Percentiles rank a stretch among this genome's conserved stretches.
These are phyloP conservation scores for Chrysodeixis includens DNA, from an alignment of 2,888 invertebrate species.

Conservation along the genomic window DNA sequence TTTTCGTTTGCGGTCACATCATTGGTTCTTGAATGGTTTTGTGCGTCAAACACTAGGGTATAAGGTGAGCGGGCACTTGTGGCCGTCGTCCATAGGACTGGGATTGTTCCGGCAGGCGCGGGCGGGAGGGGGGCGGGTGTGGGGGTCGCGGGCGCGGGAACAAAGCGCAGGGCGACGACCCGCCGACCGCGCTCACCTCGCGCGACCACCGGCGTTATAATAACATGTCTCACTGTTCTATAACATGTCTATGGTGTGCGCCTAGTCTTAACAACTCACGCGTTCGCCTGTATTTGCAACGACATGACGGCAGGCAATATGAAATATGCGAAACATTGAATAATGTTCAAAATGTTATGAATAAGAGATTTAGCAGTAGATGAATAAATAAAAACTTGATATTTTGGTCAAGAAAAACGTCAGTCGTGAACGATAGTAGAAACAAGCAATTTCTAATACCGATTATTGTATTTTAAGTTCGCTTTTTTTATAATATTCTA, in stretches of 20 bases:
- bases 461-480: neutral
- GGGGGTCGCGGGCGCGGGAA: conserved; percentile 70
- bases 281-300: neutral
- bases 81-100: conserved; percentile 21
- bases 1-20: conserved; percentile 1
- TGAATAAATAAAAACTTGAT: too few species aligned
- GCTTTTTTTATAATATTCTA: too few species aligned
- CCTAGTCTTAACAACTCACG: conserved; percentile 6
- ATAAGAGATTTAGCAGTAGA: too few species aligned
- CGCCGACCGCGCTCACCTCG: conserved; percentile 71
- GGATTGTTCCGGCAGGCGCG: conserved; percentile 65
- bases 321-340: neutral
- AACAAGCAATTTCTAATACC: too few species aligned
- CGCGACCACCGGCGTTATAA: conserved; percentile 62
- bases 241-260: conserved; percentile 30
- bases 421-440: too few species aligned
- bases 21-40: neutral
- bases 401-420: too few species aligned
- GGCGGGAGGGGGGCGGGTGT: conserved; percentile 45
- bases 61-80: conserved; percentile 57
- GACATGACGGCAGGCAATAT: neutral
- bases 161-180: conserved; percentile 82
- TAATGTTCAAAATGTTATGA: too few species aligned
- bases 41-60: conserved; percentile 59
- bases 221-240: conserved; percentile 22